Percentiles rank a stretch among this genome's conserved stretches.
Evolutionary conservation across 2,888 invertebrate species (phyloP).

Genomic region (Xanthia icteritia): DNA sequence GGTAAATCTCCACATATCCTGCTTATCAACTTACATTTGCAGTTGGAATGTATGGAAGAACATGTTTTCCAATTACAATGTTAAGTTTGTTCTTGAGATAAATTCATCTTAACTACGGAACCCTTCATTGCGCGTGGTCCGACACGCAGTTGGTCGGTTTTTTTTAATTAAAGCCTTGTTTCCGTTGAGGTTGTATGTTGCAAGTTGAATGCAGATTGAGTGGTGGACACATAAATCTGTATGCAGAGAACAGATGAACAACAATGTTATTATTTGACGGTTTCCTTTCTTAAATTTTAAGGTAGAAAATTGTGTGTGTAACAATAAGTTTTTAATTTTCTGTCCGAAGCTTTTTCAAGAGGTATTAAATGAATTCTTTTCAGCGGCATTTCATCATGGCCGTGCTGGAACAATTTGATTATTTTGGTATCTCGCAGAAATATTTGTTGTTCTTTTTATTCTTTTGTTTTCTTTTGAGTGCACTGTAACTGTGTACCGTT

Average conservation of each 20-base stretch:
- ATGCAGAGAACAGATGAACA: neutral
- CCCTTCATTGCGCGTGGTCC: too few relatives aligned
- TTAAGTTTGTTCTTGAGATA: too few relatives aligned
- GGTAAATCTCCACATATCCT: too few relatives aligned
- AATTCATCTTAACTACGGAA: too few relatives aligned
- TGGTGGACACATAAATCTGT: neutral
- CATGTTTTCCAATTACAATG: too few relatives aligned
- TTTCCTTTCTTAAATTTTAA: neutral
- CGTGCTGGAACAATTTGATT: neutral
- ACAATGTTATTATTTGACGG: too few relatives aligned
- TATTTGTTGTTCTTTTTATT: neutral
- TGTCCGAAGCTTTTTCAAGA: neutral
- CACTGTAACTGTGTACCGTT: neutral
- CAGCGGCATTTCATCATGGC: constrained; percentile 1
- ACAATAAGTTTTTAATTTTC: neutral
- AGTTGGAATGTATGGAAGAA: too few relatives aligned
- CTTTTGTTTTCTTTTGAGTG: neutral
- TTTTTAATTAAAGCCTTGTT: neutral
- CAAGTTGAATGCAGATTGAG: neutral
- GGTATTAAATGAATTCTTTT: constrained; percentile 17
- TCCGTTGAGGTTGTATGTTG: neutral
- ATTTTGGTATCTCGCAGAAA: constrained; percentile 1
- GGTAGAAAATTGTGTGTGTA: neutral
- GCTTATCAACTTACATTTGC: too few relatives aligned
- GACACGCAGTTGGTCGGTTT: too few relatives aligned